Evolutionary conservation across 1,140 invertebrate genomes (phyloP).

Genomic region (Dendrolimus kikuchii): DNA sequence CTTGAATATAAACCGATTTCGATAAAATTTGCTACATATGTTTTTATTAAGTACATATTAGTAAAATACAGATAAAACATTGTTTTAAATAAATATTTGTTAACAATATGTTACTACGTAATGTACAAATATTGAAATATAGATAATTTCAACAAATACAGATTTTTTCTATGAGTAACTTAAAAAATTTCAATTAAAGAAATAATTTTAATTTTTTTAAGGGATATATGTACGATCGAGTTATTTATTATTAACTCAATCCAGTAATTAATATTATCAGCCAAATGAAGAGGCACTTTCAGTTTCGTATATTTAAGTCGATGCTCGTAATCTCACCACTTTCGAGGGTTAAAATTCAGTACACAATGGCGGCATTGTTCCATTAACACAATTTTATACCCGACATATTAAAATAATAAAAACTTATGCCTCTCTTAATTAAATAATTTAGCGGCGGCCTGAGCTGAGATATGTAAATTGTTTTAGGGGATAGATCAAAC

Average conservation of each 20-base stretch:
- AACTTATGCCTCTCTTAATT: slow-evolving; percentile 74
- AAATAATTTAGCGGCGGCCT: slow-evolving; percentile 71
- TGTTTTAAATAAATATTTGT: no score
- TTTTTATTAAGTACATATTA: no score
- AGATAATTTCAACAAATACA: no score
- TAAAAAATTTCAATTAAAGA: no score
- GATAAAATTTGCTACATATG: no score
- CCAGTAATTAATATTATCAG: slow-evolving; percentile 16
- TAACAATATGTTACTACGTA: no score
- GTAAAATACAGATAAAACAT: no score
- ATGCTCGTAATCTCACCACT: slow-evolving; percentile 34
- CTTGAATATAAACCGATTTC: no score
- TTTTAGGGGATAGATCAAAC: slow-evolving; percentile 74
- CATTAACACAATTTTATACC: slow-evolving; percentile 70
- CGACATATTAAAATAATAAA: slow-evolving; percentile 73
- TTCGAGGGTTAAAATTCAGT: slow-evolving; percentile 40
- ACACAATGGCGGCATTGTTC: slow-evolving; percentile 45
- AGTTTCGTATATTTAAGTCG: slow-evolving; percentile 21
- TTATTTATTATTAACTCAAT: slow-evolving; percentile 12
- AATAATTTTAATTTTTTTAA: no score
- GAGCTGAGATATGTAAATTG: slow-evolving; percentile 72
- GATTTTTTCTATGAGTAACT: no score
- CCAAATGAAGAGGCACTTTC: slow-evolving; percentile 15
- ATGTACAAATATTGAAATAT: no score
- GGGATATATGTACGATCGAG: no score